Percentiles rank a stretch among this genome's conserved stretches.
Evolutionary conservation across 1,140 invertebrate species (phyloP).

Genomic region (Ectropis grisescens): DNA sequence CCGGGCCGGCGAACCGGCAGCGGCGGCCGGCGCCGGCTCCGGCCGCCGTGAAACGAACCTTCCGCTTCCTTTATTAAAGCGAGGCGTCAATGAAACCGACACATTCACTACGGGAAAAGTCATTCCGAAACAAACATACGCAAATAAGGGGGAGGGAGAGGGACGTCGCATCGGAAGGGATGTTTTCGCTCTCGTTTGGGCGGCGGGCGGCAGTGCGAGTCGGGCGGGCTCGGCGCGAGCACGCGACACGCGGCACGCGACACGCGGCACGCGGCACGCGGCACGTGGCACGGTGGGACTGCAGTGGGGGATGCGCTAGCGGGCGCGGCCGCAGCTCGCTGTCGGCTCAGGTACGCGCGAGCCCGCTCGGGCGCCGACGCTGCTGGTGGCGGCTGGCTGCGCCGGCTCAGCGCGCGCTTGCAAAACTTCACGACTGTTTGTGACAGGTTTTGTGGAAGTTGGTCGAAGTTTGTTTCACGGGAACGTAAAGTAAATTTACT

Average conservation of each 20-base stretch:
- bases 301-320: background rate
- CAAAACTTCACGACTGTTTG: too few relatives aligned
- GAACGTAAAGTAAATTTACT: too few relatives aligned
- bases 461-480: too few relatives aligned
- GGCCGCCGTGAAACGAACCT: conserved; percentile 31
- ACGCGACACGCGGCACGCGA: too few relatives aligned
- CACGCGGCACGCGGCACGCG: too few relatives aligned
- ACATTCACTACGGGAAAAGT: conserved; percentile 41
- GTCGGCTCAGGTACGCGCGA: background rate
- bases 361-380: too few relatives aligned
- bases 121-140: conserved; percentile 21
- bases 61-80: conserved; percentile 17
- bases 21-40: too few relatives aligned
- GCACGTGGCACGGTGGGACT: conserved; percentile 1
- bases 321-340: conserved; percentile 9
- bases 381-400: too few relatives aligned
- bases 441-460: too few relatives aligned
- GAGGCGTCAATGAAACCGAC: conserved; percentile 43
- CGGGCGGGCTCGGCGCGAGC: conserved; percentile 14
- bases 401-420: too few relatives aligned
- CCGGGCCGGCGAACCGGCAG: too few relatives aligned
- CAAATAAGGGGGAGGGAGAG: conserved; percentile 4
- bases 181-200: conserved; percentile 48
- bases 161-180: conserved; percentile 18
- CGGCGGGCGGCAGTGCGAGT: conserved; percentile 24